These are phyloP conservation scores for Steinernema feltiae DNA, from an alignment of 1,140 invertebrate species.

Conservation along the genomic window DNA sequence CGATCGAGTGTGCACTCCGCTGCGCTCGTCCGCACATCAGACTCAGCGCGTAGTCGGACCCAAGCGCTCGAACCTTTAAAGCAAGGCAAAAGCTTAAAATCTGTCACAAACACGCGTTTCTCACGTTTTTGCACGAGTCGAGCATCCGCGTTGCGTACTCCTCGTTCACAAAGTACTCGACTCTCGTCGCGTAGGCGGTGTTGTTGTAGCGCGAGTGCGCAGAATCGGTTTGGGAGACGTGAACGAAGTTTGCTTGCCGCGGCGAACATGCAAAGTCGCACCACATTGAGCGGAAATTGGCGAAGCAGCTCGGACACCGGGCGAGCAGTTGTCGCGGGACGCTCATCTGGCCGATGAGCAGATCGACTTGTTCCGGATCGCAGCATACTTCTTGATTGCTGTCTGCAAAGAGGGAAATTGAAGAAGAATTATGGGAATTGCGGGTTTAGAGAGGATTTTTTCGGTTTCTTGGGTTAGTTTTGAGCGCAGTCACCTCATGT, in stretches of 20 bases:
- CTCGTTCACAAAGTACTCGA: constrained; percentile 5
- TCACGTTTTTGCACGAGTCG: neutral
- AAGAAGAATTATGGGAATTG: no score
- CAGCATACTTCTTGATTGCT: constrained; percentile 41
- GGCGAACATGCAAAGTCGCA: constrained; percentile 32
- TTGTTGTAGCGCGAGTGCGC: constrained; percentile 3
- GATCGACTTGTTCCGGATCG: constrained; percentile 42
- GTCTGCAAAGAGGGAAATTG: constrained; percentile 30
- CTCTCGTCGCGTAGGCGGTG: neutral
- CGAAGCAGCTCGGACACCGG: constrained; percentile 47
- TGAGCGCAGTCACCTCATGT: no score
- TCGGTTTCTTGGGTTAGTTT: no score
- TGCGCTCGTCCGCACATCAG: constrained; percentile 17
- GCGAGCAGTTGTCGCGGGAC: constrained; percentile 41
- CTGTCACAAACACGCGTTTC: neutral
- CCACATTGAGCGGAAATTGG: constrained; percentile 51
- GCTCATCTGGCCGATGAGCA: constrained; percentile 41
- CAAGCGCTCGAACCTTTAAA: neutral
- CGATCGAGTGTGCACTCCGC: neutral
- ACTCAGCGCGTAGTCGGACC: constrained; percentile 2
- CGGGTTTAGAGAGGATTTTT: no score
- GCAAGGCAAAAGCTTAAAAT: neutral
- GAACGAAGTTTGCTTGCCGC: neutral
- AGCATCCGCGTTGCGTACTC: neutral
- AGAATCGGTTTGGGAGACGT: neutral